Percentiles rank a stretch among this genome's conserved stretches.
Conservation (phyloP, 2,113 vertebrate species). For the Mobula birostris region DNA sequence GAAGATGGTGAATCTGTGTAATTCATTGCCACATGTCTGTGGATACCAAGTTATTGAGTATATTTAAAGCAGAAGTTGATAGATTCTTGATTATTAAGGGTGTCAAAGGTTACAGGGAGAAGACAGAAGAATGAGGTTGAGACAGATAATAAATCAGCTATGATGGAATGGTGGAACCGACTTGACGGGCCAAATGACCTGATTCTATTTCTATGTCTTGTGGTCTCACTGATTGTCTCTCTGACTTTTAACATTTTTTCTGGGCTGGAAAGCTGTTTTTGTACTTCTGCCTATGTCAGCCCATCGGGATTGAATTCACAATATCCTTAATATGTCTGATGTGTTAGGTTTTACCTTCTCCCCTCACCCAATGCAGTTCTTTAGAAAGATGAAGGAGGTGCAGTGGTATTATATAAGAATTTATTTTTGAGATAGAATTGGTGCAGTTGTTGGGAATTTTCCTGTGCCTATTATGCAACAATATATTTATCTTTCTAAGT, state of each 20-base stretch:
- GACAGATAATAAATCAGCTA: no score
- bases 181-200: no score
- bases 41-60: no score
- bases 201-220: no score
- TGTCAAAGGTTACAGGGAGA: no score
- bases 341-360: neutral
- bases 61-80: no score
- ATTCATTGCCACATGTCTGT: no score
- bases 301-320: neutral
- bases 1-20: no score
- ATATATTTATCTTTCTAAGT: neutral
- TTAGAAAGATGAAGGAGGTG: neutral
- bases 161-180: no score
- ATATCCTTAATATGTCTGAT: neutral
- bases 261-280: neutral
- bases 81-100: no score
- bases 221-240: neutral
- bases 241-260: neutral
- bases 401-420: neutral
- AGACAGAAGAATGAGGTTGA: no score
- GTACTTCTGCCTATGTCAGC: neutral
- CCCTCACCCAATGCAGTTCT: neutral
- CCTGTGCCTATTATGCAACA: neutral
- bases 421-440: neutral
- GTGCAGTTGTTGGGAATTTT: neutral